Percentiles rank a stretch among this genome's conserved stretches.
Conservation (phyloP, 2,113 vertebrate species). For the Cynopterus brachyotis region DNA sequence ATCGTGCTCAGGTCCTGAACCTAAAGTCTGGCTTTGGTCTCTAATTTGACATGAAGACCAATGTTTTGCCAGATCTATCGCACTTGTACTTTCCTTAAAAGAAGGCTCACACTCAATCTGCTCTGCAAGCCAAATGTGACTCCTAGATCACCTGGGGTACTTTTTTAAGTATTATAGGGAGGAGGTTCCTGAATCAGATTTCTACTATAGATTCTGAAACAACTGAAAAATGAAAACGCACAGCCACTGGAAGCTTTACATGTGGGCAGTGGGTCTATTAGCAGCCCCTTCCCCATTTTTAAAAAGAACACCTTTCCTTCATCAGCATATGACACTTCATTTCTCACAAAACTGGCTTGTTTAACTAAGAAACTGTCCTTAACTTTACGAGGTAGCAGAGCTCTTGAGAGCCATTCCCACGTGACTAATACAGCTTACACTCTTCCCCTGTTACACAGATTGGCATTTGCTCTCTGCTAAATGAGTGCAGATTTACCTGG, state of each 20-base stretch:
- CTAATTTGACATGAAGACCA: neutral
- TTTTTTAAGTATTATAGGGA: neutral
- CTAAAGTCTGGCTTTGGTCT: neutral
- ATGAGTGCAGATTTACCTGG: neutral
- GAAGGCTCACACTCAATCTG: neutral
- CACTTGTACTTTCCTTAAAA: neutral
- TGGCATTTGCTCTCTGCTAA: neutral
- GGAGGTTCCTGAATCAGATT: neutral
- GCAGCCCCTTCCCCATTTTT: neutral
- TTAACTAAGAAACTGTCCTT: neutral
- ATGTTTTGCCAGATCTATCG: neutral
- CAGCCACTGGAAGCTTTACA: neutral
- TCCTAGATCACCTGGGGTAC: too few relatives aligned
- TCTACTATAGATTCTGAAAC: neutral
- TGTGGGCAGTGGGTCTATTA: neutral
- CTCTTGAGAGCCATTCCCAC: neutral
- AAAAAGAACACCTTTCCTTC: neutral
- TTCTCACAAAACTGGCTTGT: neutral
- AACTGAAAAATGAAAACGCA: neutral
- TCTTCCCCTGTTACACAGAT: neutral
- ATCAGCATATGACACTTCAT: neutral
- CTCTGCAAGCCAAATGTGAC: neutral
- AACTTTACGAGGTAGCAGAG: neutral
- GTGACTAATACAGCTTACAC: neutral
- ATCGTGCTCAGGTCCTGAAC: fast-evolving